A percentile compares a stretch with the other conserved stretches of the same genome.
phyloP scores from a whole-genome alignment of 2,113 vertebrate species.

The Scomber japonicus region DNA sequence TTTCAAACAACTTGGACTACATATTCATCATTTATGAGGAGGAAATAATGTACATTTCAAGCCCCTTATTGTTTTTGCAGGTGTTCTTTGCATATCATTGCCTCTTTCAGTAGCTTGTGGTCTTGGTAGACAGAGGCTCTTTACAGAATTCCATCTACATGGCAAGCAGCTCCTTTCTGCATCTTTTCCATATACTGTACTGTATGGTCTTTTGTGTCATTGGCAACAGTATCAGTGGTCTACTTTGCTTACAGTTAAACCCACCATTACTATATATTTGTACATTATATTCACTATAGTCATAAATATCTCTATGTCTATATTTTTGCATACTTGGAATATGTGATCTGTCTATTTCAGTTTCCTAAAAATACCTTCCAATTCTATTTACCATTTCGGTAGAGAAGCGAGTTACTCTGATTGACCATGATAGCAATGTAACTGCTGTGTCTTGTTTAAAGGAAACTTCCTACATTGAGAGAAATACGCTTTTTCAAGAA shows the following conservation, averaged over 20 bases:
- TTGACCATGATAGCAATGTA: no score
- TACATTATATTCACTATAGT: no score
- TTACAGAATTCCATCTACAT: conserved; percentile 53
- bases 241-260: neutral
- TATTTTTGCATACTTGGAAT: neutral
- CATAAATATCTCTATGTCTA: no score
- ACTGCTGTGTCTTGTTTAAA: no score
- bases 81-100: conserved; percentile 65
- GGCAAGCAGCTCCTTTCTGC: conserved; percentile 22
- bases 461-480: no score
- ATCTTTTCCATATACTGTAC: neutral
- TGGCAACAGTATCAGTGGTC: neutral
- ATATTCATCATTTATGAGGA: conserved; percentile 43
- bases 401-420: no score
- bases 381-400: no score
- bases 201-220: neutral
- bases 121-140: conserved; percentile 36
- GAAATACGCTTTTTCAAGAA: no score
- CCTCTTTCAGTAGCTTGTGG: conserved; percentile 48
- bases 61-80: conserved; percentile 63
- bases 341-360: neutral
- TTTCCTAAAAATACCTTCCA: neutral
- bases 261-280: neutral
- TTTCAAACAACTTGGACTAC: conserved; percentile 53
- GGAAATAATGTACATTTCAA: conserved; percentile 46